Evolutionary conservation across 2,888 invertebrate species (phyloP).

Genomic region (Ypsolopha scabrella): DNA sequence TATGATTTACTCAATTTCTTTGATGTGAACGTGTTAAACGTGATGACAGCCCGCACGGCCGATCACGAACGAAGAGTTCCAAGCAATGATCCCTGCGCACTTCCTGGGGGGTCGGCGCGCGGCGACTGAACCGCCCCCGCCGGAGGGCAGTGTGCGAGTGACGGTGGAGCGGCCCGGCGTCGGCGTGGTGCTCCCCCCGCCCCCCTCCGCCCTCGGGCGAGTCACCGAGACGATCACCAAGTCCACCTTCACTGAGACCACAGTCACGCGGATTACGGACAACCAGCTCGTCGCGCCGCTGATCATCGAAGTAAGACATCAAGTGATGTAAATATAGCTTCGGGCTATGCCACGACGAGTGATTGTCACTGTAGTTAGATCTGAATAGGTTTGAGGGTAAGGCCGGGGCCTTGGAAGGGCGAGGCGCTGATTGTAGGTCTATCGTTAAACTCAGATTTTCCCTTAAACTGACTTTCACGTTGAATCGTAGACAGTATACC

Average conservation of each 20-base stretch:
- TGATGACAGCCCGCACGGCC: slow-evolving; percentile 77
- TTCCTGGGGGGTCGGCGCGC: slow-evolving; percentile 73
- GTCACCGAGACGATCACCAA: slow-evolving; percentile 96
- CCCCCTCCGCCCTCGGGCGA: slow-evolving; percentile 85
- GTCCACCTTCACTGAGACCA: slow-evolving; percentile 95
- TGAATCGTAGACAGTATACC: too few relatives aligned
- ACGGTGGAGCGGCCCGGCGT: slow-evolving; percentile 82
- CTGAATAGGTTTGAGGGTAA: slow-evolving; percentile 1
- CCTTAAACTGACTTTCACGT: too few relatives aligned
- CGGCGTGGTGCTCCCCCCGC: slow-evolving; percentile 81
- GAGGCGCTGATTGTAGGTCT: not conserved
- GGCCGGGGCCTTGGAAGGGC: not conserved
- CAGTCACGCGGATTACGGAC: slow-evolving; percentile 93
- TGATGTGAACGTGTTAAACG: slow-evolving; percentile 66
- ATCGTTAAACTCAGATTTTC: not conserved
- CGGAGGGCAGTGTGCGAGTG: slow-evolving; percentile 77
- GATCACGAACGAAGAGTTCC: slow-evolving; percentile 94
- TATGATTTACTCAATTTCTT: slow-evolving; percentile 19
- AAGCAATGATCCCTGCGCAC: slow-evolving; percentile 94
- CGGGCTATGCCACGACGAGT: not conserved
- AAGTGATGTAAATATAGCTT: slow-evolving; percentile 1
- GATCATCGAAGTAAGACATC: slow-evolving; percentile 83
- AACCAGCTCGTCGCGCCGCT: slow-evolving; percentile 88
- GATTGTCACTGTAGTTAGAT: not conserved
- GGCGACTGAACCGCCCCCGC: slow-evolving; percentile 29